Conservation (phyloP, 37 sponge, comb jelly and placozoan genomes). For the Ianthella basta region DNA sequence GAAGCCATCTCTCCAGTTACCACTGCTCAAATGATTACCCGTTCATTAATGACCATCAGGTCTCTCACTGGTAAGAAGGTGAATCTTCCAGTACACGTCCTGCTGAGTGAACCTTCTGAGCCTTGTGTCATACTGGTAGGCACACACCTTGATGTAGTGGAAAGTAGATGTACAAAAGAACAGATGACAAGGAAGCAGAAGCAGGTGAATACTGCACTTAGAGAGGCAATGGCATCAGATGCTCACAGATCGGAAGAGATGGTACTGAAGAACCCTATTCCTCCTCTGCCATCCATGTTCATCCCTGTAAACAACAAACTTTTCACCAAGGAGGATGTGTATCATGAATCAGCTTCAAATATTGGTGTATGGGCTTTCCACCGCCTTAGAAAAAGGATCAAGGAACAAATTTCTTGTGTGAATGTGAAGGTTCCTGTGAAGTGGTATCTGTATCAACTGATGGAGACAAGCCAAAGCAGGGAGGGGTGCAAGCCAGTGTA, state of each 20-base stretch:
- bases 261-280: too few species aligned
- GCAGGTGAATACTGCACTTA: too few species aligned
- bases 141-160: neutral
- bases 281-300: too few species aligned
- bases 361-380: neutral
- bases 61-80: neutral
- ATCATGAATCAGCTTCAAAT: too few species aligned
- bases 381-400: neutral
- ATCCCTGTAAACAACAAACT: too few species aligned
- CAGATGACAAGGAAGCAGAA: neutral
- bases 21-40: neutral
- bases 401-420: neutral
- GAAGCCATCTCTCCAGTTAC: neutral
- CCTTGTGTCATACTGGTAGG: neutral
- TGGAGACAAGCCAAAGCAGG: neutral
- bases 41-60: neutral
- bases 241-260: too few species aligned
- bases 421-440: neutral
- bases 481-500: neutral
- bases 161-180: neutral
- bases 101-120: neutral
- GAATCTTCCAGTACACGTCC: neutral
- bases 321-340: neutral
- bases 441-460: constrained; percentile 3
- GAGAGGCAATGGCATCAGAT: too few species aligned